Conservation (phyloP, 92 coral and sea anemone species). For the Meandrina meandrites region DNA sequence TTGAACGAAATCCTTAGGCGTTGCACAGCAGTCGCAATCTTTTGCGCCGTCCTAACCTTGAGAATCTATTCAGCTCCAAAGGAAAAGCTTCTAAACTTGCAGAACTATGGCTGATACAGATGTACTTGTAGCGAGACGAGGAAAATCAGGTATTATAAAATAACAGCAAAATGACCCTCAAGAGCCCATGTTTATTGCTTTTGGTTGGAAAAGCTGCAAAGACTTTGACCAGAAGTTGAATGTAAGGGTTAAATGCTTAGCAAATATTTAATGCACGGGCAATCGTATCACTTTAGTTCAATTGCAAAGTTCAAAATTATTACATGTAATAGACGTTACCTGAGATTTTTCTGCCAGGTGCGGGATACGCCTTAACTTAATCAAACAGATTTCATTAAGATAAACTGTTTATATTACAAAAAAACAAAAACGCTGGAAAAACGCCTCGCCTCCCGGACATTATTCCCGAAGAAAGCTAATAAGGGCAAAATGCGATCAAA, state of each 20-base stretch:
- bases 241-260: neutral
- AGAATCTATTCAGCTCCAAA: neutral
- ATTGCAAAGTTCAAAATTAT: conserved; percentile 2
- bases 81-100: neutral
- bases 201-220: conserved; percentile 2
- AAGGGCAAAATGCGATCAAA: conserved; percentile 10
- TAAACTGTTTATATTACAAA: conserved; percentile 19
- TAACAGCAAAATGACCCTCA: neutral
- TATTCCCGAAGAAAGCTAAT: neutral
- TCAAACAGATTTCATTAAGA: conserved; percentile 17
- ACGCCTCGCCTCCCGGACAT: neutral
- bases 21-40: neutral
- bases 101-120: conserved; percentile 37
- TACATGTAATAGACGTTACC: neutral
- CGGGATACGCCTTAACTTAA: conserved; percentile 32
- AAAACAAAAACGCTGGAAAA: neutral
- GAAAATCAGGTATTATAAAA: conserved; percentile 27
- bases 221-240: neutral
- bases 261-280: neutral
- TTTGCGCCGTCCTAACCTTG: neutral
- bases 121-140: conserved; percentile 10
- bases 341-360: conserved; percentile 16
- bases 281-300: neutral
- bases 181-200: neutral
- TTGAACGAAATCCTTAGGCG: conserved; percentile 17